phyloP scores from a whole-genome alignment of 2,113 vertebrate genomes.

The Peromyscus leucopus region DNA sequence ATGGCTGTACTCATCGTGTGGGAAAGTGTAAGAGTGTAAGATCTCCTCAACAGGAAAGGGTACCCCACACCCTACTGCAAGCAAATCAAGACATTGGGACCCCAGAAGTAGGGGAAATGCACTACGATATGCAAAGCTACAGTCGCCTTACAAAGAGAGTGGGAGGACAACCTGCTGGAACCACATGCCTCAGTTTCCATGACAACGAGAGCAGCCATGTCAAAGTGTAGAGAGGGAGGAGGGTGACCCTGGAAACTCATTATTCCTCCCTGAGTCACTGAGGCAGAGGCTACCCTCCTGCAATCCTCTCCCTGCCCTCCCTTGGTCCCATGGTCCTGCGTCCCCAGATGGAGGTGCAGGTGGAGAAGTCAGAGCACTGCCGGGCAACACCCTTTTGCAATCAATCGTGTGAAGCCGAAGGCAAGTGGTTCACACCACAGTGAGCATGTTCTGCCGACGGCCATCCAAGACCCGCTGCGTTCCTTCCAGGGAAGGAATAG shows the following conservation, averaged over 20 bases:
- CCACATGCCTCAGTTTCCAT: neutral
- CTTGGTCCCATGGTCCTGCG: neutral
- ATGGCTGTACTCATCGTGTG: neutral
- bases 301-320: neutral
- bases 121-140: neutral
- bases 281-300: neutral
- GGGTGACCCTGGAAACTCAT: neutral
- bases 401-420: neutral
- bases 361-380: neutral
- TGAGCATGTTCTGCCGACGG: neutral
- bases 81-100: neutral
- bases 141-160: neutral
- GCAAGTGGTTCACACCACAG: neutral
- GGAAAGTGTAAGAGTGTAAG: neutral
- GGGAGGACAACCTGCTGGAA: too few relatives aligned
- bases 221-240: neutral
- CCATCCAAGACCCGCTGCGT: too few relatives aligned
- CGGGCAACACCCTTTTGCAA: neutral
- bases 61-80: neutral
- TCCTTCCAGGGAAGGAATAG: neutral
- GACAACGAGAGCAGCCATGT: rapidly evolving
- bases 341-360: too few relatives aligned
- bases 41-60: rapidly evolving
- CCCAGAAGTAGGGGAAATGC: neutral
- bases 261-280: too few relatives aligned